These are phyloP conservation scores for Ptilorrhoa leucosticta DNA, from an alignment of 2,113 vertebrate species.

Conservation along the genomic window DNA sequence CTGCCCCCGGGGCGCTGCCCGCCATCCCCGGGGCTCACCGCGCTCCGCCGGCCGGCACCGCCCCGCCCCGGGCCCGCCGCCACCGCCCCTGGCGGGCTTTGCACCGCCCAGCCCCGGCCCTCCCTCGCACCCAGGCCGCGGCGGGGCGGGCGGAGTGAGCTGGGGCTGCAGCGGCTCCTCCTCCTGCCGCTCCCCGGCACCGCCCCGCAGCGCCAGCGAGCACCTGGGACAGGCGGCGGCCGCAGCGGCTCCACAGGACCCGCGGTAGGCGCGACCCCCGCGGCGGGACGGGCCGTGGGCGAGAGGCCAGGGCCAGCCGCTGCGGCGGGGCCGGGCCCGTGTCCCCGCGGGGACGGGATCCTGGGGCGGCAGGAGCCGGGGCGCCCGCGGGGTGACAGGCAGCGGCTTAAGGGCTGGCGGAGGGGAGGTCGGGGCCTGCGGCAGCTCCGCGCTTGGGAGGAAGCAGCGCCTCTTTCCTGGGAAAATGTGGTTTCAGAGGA, in stretches of 20 bases:
- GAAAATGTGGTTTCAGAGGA: not conserved
- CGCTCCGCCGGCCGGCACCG: not conserved
- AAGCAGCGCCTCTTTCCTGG: not conserved
- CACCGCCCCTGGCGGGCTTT: too few relatives aligned
- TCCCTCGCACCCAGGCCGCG: too few relatives aligned
- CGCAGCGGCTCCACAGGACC: accelerated
- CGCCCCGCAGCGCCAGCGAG: not conserved
- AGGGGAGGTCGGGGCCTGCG: not conserved
- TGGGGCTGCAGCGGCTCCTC: not conserved
- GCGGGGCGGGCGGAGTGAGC: not conserved
- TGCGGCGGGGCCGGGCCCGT: not conserved
- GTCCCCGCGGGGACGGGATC: not conserved
- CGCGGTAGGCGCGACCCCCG: not conserved
- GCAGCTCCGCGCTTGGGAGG: not conserved
- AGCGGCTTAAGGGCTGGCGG: accelerated
- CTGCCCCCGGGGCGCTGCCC: not conserved
- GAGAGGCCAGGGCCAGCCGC: accelerated
- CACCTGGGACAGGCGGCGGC: not conserved
- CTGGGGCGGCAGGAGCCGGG: not conserved
- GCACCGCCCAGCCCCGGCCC: not conserved
- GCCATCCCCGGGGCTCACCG: not conserved
- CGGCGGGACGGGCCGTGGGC: accelerated
- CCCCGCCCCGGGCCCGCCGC: not conserved
- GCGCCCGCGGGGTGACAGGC: not conserved
- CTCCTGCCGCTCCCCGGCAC: not conserved